Evolutionary conservation across 2,113 vertebrate genomes (phyloP), one percentile per base, ranked within the genome.

Genomic region (Syngnathus typhle): DNA sequence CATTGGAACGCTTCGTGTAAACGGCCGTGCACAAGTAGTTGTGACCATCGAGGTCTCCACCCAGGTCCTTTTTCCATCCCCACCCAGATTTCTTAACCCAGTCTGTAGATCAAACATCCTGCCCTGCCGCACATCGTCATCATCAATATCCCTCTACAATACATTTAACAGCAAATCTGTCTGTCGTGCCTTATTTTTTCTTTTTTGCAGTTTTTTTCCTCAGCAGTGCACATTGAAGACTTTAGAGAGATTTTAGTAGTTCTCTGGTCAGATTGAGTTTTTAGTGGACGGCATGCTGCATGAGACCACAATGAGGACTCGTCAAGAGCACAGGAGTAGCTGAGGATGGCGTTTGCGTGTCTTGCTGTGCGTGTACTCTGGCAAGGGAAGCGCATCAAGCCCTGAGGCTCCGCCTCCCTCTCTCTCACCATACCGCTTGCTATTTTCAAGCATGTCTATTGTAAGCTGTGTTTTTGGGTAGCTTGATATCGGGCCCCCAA

Each of bases 381-480:
- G 19, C 70, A 39, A 64, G 73, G 74, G 46, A 71, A 69, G 63
- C 69, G 52, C 67, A 71, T 72, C 44, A n/a, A 60, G 36, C 60
- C 51, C 61, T 1, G 16, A 65, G 63, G 71, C 78, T 80, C 75
- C 79, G 63, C 75, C 79, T 78, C 56, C 18, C 38, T 65, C 74
- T 65, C 71, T 75, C 69, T 68, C 65, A 67, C 47, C 78, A 70
- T 19, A 80, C 70, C 72, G 67, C 78, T 46, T 60, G 58, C 87
- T 89, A 87, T 89, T 90, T 88, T 81, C 64, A 85, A 84, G 70
- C 65, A 12, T 72, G 65, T 67, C 74, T 72, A 82, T 83, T 78
- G 76, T 80, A 72, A 79, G 75, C 68, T 82, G 76, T 78, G 85
- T 84, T 85, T 82, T 82, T 61, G 75, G 75, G 70, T 72, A 56